Evolutionary conservation across 2,888 invertebrate species (phyloP).

Genomic region (Tromatobia lineatoria): DNA sequence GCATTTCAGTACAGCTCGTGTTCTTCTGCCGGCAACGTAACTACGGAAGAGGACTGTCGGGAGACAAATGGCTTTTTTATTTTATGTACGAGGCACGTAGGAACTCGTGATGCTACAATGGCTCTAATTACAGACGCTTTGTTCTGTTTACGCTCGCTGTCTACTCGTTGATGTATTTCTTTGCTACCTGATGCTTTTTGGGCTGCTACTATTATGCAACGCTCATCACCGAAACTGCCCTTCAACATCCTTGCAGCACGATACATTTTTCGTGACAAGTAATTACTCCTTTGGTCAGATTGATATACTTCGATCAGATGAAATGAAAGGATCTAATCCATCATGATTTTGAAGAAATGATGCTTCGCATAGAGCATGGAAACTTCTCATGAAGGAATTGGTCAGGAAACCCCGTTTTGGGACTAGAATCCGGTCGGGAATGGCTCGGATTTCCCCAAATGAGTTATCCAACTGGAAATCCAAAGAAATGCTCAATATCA

Average conservation of each 20-base stretch:
- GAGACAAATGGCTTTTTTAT: constrained; percentile 32
- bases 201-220: constrained; percentile 33
- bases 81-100: constrained; percentile 24
- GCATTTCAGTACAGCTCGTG: constrained; percentile 28
- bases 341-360: too few relatives aligned
- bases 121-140: neutral
- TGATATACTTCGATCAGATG: constrained; percentile 5
- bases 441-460: too few relatives aligned
- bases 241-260: neutral
- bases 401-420: too few relatives aligned
- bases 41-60: neutral
- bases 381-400: too few relatives aligned
- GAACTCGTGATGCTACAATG: neutral
- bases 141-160: neutral
- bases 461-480: too few relatives aligned
- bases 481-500: too few relatives aligned
- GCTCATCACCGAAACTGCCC: constrained; percentile 21
- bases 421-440: too few relatives aligned
- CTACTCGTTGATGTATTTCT: constrained; percentile 18
- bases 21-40: constrained; percentile 3
- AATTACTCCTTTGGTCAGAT: constrained; percentile 33
- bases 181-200: constrained; percentile 4
- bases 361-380: too few relatives aligned
- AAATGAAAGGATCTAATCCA: too few relatives aligned
- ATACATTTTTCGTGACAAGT: constrained; percentile 26